Conservation (phyloP, 2,888 invertebrate genomes). For the Tetragonula carbonaria region DNA sequence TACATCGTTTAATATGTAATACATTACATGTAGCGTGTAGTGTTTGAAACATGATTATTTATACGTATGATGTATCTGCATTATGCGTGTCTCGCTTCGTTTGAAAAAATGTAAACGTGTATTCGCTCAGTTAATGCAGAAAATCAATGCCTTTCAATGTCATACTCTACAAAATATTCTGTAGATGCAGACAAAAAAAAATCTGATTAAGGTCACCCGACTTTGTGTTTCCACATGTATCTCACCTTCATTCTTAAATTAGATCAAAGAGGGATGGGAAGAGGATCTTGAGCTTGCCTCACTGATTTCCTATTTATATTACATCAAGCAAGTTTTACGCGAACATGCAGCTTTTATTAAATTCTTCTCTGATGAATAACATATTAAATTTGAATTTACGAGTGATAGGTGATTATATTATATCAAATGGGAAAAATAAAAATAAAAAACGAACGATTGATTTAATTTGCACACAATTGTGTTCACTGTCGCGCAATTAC, state of each 20-base stretch:
- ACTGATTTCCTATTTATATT: conserved; percentile 8
- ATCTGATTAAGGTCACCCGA: conserved; percentile 45
- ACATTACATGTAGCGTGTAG: too few relatives aligned
- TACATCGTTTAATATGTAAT: too few relatives aligned
- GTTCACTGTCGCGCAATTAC: neutral
- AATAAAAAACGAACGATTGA: neutral
- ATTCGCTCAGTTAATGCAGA: conserved; percentile 68
- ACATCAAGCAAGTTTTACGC: neutral
- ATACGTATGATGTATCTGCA: neutral
- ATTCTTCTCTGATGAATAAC: neutral
- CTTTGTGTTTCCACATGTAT: conserved; percentile 20
- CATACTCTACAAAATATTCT: conserved; percentile 26
- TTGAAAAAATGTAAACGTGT: conserved; percentile 61
- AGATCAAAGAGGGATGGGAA: conserved; percentile 18
- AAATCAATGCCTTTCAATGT: conserved; percentile 67
- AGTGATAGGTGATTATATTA: neutral
- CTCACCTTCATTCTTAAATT: conserved; percentile 55
- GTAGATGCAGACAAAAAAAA: conserved; percentile 34
- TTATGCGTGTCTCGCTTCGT: conserved; percentile 53
- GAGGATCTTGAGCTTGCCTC: conserved; percentile 4
- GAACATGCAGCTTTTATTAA: neutral
- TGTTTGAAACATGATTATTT: neutral
- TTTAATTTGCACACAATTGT: neutral
- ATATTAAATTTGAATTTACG: neutral
- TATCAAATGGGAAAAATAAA: neutral